Evolutionary conservation across 2,113 vertebrate genomes (phyloP), one percentile per base, ranked within the genome.

Genomic region (Tamias sibiricus): DNA sequence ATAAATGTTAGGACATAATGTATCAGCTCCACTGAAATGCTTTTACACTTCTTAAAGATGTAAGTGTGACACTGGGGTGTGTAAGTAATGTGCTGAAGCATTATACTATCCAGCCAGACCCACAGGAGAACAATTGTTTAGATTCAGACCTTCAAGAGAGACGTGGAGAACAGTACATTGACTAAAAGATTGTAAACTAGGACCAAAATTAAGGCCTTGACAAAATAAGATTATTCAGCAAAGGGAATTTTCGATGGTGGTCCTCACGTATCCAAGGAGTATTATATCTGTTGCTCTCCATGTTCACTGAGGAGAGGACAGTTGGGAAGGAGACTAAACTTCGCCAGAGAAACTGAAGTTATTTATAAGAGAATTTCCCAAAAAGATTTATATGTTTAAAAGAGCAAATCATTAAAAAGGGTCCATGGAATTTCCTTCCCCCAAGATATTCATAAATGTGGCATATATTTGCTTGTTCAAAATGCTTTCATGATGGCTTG

Each of bases 1-100:
- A 87, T 90, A 96, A 91, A 87, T 90, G 64, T 32, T 76, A 16
- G 24, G 35, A 94, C 69, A 95, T 83, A 89, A 74, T 54, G 10
- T 86, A 79, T 79, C 42, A 19, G 26, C 89, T 87, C 82, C 28
- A 59, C 2, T 71, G 24, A 94, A 95, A 87, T 47, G 26, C 40
- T 79, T 88, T 93, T 87, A 90, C 42, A 84, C 42, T 84, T 96
- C 83, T 88, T 95, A n/a, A 96, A 95, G 89, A 91, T 88, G 64
- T 47, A 95, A 80, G n/a, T 28, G 52, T 77, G 79, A 87, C 62
- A 28, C 26, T 66, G 44, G 40, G 22, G 54, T 80, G 8, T 59
- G 52, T 76, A 95, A 95, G 87, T 72, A 91, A 69, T n/a, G 40
- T 76, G 32, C 57, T 86, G 64, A 72, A 80, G 42, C 59, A 44